phyloP scores from a whole-genome alignment of 2,797 vertebrate species.

The Acanthurus tractus region DNA sequence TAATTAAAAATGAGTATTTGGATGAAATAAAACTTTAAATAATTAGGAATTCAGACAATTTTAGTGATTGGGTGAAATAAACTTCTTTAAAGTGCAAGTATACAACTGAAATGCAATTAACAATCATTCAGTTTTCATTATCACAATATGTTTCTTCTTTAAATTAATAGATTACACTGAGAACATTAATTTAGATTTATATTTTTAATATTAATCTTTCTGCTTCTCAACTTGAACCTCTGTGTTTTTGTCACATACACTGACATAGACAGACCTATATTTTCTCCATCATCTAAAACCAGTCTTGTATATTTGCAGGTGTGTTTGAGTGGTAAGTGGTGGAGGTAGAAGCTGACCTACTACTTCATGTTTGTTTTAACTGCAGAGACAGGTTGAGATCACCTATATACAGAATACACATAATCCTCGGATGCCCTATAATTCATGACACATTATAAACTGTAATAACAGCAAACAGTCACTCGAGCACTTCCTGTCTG shows the following conservation, averaged over 20 bases:
- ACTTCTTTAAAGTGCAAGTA: too few relatives aligned
- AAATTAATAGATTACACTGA: too few relatives aligned
- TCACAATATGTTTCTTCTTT: too few relatives aligned
- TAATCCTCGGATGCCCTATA: slow-evolving; percentile 63
- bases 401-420: slow-evolving; percentile 43
- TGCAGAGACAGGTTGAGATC: background rate
- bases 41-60: too few relatives aligned
- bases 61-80: too few relatives aligned
- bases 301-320: background rate
- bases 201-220: too few relatives aligned
- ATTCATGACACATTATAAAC: slow-evolving; percentile 38
- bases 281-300: background rate
- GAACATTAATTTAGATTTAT: too few relatives aligned
- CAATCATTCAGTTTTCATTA: too few relatives aligned
- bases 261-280: background rate
- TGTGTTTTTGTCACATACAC: background rate
- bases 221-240: too few relatives aligned
- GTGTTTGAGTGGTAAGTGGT: slow-evolving; percentile 2
- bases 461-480: slow-evolving; percentile 36
- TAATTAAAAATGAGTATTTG: too few relatives aligned
- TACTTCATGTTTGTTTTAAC: slow-evolving; percentile 47
- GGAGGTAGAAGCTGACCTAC: slow-evolving; percentile 42
- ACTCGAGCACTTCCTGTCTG: slow-evolving; percentile 17
- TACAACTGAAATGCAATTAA: too few relatives aligned
- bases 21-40: too few relatives aligned